phyloP scores from a whole-genome alignment of 2,888 invertebrate species.

The Pardosa pseudoannulata region DNA sequence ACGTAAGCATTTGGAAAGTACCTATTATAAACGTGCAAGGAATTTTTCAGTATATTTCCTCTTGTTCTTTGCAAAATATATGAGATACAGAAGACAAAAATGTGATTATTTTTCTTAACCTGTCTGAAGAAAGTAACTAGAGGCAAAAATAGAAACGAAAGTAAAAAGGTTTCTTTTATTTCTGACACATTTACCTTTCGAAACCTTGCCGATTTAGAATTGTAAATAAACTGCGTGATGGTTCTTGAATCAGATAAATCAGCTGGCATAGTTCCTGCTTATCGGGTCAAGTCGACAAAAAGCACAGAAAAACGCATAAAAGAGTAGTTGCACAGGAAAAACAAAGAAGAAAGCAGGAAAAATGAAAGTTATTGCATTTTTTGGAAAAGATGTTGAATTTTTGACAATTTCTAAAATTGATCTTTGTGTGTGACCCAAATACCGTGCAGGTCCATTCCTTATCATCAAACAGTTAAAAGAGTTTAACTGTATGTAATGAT shows the following conservation, averaged over 20 bases:
- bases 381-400: no score
- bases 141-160: not conserved
- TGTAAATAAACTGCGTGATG: not conserved
- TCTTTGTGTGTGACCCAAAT: not conserved
- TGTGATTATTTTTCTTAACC: not conserved
- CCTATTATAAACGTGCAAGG: no score
- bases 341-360: not conserved
- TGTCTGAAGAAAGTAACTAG: not conserved
- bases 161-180: not conserved
- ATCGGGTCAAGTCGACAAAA: not conserved
- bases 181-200: not conserved
- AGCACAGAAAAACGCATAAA: not conserved
- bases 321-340: not conserved
- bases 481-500: no score
- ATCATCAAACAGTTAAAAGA: no score
- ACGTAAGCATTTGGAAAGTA: no score
- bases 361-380: not conserved
- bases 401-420: conserved; percentile 6
- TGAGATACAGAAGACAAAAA: no score
- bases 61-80: no score
- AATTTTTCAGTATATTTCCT: no score
- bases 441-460: not conserved
- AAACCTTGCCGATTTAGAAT: not conserved
- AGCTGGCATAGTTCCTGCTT: not conserved
- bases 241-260: not conserved